Evolutionary conservation across 2,888 invertebrate species (phyloP).

Genomic region (Drosophila buzzatii): DNA sequence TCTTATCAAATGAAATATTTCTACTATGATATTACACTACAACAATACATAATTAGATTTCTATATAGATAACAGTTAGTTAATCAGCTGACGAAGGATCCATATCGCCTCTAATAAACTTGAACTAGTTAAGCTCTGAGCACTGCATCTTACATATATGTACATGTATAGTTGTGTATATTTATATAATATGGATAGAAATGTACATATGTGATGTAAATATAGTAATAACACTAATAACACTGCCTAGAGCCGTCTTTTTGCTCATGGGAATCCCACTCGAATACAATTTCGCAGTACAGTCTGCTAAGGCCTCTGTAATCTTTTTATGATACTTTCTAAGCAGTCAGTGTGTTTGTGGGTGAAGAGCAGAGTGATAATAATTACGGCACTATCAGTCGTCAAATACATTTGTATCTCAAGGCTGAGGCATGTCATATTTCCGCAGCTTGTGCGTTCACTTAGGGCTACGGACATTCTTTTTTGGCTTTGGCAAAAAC

Average conservation of each 20-base stretch:
- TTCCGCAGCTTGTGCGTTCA: constrained; percentile 27
- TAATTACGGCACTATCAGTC: constrained; percentile 37
- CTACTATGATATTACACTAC: too few relatives aligned
- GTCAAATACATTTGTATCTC: constrained; percentile 52
- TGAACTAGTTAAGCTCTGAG: too few relatives aligned
- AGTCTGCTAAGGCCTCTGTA: background rate
- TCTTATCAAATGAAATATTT: too few relatives aligned
- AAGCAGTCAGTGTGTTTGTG: constrained; percentile 1
- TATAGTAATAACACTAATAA: background rate
- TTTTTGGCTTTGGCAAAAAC: constrained; percentile 31
- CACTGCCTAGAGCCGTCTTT: too few relatives aligned
- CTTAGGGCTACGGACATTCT: constrained; percentile 24
- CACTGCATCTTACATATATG: too few relatives aligned
- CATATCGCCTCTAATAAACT: too few relatives aligned
- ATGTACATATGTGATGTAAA: too few relatives aligned
- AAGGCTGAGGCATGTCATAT: constrained; percentile 38
- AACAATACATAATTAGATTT: too few relatives aligned
- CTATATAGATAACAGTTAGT: too few relatives aligned
- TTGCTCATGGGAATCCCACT: background rate
- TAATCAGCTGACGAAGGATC: too few relatives aligned
- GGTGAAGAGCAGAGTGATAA: constrained; percentile 36
- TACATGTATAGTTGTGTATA: too few relatives aligned
- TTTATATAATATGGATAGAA: too few relatives aligned
- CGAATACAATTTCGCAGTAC: background rate
- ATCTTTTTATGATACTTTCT: constrained; percentile 3